Base-by-base conservation (phyloP, 2,888 invertebrate species). In the Cheilosia urbana region DNA sequence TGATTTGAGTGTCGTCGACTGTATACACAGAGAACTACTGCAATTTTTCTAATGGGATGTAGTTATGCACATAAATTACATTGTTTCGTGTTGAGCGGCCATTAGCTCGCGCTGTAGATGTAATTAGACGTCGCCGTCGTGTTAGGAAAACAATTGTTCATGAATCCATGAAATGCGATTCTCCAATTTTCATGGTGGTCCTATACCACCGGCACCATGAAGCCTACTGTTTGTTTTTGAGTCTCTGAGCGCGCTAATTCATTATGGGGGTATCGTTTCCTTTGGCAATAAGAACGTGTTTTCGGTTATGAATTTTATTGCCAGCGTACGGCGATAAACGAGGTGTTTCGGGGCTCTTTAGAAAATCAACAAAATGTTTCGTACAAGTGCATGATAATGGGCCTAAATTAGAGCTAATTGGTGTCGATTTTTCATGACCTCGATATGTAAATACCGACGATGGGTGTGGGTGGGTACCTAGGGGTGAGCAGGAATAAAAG, bases 91-190 rank as follows among this genome's bases (percentile, higher is more conserved):
- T 53, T 84, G 49, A 47, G 37, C 24, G 49, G 27, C 75, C 53
- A 84, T 84, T 76, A 84, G 65, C 65, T 75, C 13, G 15, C 47
- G 30, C 24, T 63, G 27, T 13, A 57, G 60, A 45, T 53, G 79
- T 79, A 84, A 84, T 84, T 84, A 84, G 75, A 58, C 84, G 49
- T 71, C 75, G 84, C 79, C 84, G 49, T 71, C 75, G 84, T 84
- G 84, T 79, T 84, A 75, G 58, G 75, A 63, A 58, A 84, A 60
- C 71, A 79, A 84, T 84, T 84, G 79, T 79, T 79, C 79, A 84
- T 84, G 79, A 79, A 75, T 79, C 75, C 69, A 79, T 75, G 79
- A 69, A 78, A 79, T 79, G 75, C 79, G 79, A 76, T 84, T 84
- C 75, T 65, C 75, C 58, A 79, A 79, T 71, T 71, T 84, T 69